Base-by-base conservation (phyloP, 2,888 invertebrate genomes). In the Nyleta sp. region DNA sequence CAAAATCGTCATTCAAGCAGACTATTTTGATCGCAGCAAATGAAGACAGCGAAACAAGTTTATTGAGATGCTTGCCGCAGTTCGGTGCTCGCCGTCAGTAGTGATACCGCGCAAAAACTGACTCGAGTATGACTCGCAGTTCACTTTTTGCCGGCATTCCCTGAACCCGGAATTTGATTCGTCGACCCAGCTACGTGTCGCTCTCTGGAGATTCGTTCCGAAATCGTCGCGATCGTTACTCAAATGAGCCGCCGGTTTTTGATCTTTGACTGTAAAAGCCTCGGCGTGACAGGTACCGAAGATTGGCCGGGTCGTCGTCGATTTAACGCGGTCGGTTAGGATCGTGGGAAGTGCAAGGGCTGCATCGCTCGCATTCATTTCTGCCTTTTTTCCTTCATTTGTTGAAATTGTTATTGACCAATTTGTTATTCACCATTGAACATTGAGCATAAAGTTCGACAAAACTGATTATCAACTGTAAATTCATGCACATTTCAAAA, bases 161-260 rank as follows among this genome's bases (percentile, higher is more conserved):
- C 42, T 72, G 72, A 73, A 78, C 78, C 72, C 78, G 78, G 76
- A 76, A 76, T 76, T 33, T 53, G 55, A 64, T 62, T 77, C 67
- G 55, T 60, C 65, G 70, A 77, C 62, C 64, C 46, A 11, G 44
- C 64, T 71, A 78, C 62, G 79, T 81, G 72, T 72, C 40, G 53
- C 68, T 42, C 52, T 64, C 50, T 17, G 46, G 13, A 79, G 67
- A 86, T 87, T 87, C 84, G 85, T 87, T 85, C 84, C 84, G 81
- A 86, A 84, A 83, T 83, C 75, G 18, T 78, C 78, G 78, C 65
- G 68, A 57, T 73, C 52, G 64, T 73, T 65, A 73, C 60, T 70
- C 60, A 79, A 80, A 82, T 76, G 62, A 67, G 68, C 73, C 78
- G 82, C 76, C 57, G 35, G 75, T 70, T 71, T 59, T 67, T 80